A percentile compares a stretch with the other conserved stretches of the same genome.
Evolutionary conservation across 2,888 invertebrate genomes (phyloP).

Genomic region (Pasiphila rectangulata): DNA sequence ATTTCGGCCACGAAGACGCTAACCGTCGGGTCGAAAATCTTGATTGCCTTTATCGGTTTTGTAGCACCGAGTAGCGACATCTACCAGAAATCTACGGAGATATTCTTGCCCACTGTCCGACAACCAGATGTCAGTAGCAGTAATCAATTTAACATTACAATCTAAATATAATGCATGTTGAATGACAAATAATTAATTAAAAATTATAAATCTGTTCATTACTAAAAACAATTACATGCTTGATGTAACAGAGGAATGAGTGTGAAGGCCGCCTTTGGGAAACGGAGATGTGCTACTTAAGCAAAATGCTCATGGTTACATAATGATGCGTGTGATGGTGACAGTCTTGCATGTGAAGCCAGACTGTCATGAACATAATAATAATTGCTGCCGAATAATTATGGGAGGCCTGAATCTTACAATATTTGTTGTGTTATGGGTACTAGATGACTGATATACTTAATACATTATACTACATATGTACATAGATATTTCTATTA

Average conservation of each 20-base stretch:
- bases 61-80: no score
- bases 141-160: not conserved
- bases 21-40: no score
- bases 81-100: no score
- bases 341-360: constrained; percentile 12
- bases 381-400: constrained; percentile 7
- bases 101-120: no score
- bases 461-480: no score
- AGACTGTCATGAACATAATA: no score
- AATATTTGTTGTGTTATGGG: no score
- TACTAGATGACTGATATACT: no score
- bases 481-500: no score
- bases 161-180: not conserved
- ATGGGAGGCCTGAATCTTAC: not conserved
- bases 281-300: constrained; percentile 7
- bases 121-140: no score
- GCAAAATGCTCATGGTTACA: constrained; percentile 8
- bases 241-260: constrained; percentile 26
- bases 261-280: constrained; percentile 24
- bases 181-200: not conserved
- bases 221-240: constrained; percentile 13
- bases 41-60: no score
- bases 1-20: no score
- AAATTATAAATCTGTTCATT: constrained; percentile 17
- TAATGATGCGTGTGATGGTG: constrained; percentile 11